Percentiles rank a stretch among this genome's conserved stretches.
Conservation (phyloP, 2,888 invertebrate species). For the Taphrorychus bicolor region DNA sequence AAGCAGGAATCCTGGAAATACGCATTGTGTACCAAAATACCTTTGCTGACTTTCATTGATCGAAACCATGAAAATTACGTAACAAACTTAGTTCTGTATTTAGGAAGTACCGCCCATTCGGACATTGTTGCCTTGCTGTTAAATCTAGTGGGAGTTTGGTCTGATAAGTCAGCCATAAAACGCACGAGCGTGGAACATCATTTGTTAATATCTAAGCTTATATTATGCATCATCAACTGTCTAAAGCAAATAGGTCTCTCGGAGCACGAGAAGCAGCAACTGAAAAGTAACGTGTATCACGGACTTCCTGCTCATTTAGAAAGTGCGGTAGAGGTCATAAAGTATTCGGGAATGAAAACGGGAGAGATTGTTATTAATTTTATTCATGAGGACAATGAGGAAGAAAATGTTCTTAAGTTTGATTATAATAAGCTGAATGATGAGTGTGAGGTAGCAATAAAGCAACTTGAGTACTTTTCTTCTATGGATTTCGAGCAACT, state of each 20-base stretch:
- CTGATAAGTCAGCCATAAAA: constrained; percentile 68
- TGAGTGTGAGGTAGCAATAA: constrained; percentile 61
- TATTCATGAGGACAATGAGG: constrained; percentile 54
- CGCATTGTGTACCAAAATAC: constrained; percentile 69
- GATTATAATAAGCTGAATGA: constrained; percentile 68
- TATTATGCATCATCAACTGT: constrained; percentile 67
- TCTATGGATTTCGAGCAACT: constrained; percentile 54
- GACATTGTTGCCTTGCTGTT: constrained; percentile 61
- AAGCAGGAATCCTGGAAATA: constrained; percentile 70
- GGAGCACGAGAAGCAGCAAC: constrained; percentile 51
- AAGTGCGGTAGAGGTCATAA: constrained; percentile 65
- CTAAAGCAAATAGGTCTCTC: constrained; percentile 55
- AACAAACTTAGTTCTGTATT: constrained; percentile 69
- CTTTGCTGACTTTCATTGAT: constrained; percentile 62
- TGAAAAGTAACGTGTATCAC: constrained; percentile 65
- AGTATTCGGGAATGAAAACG: constrained; percentile 77
- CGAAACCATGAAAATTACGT: constrained; percentile 60
- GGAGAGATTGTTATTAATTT: constrained; percentile 70
- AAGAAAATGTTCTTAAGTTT: constrained; percentile 67
- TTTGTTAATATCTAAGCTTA: constrained; percentile 71
- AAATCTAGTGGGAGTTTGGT: constrained; percentile 72
- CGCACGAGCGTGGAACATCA: constrained; percentile 74
- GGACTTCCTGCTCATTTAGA: constrained; percentile 77
- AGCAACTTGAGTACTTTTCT: constrained; percentile 59
- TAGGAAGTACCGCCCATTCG: constrained; percentile 58